These are phyloP conservation scores for Apodemia hepburni DNA, from an alignment of 2,888 invertebrate species.

Conservation along the genomic window DNA sequence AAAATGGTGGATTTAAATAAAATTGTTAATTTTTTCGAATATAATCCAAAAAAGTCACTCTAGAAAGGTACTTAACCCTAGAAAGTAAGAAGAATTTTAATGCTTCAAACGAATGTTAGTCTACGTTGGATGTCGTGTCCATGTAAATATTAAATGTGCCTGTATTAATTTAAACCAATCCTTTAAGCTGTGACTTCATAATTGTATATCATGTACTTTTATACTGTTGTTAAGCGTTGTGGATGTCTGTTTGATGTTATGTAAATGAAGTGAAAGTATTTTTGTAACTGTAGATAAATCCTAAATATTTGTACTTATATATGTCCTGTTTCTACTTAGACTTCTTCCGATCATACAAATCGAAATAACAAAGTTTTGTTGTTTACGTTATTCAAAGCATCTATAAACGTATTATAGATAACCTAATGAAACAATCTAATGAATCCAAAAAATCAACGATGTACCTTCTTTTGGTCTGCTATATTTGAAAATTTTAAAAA, in stretches of 20 bases:
- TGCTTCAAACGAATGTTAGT: neutral
- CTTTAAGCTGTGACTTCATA: neutral
- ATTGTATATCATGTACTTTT: conserved; percentile 7
- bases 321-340: neutral
- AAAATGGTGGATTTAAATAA: neutral
- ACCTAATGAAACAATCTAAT: too few species aligned
- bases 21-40: neutral
- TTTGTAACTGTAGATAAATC: conserved; percentile 45
- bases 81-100: neutral
- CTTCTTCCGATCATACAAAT: too few species aligned
- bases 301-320: neutral
- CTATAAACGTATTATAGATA: too few species aligned
- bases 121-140: neutral
- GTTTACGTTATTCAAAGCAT: too few species aligned
- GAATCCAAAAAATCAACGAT: too few species aligned
- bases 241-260: conserved; percentile 67
- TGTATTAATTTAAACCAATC: conserved; percentile 28
- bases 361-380: too few species aligned
- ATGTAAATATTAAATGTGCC: conserved; percentile 38
- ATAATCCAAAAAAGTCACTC: neutral
- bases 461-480: too few species aligned
- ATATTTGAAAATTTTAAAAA: too few species aligned
- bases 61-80: neutral
- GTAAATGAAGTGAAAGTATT: conserved; percentile 66
- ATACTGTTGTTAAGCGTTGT: conserved; percentile 20